Evolutionary conservation across 2,113 vertebrate species (phyloP).

Genomic region (Columbina picui): DNA sequence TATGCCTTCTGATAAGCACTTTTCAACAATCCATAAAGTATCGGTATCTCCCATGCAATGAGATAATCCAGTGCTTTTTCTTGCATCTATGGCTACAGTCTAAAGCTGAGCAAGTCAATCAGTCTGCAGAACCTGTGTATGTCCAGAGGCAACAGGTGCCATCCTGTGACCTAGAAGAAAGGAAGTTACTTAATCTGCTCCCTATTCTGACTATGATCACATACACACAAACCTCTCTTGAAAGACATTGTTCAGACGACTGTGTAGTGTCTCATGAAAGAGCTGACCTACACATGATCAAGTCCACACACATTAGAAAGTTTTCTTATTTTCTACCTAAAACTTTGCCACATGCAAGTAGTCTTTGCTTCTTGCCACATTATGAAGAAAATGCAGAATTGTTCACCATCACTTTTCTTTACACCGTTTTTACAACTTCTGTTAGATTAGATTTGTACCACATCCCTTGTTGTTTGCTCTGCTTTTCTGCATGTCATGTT

Average conservation of each 20-base stretch:
- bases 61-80: not conserved
- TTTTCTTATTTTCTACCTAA: not conserved
- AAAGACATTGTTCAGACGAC: not conserved
- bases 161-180: not conserved
- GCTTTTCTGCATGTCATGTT: not conserved
- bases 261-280: not conserved
- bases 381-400: not conserved
- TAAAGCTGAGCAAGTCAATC: not conserved
- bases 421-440: not conserved
- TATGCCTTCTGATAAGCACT: not conserved
- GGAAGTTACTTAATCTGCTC: not conserved
- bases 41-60: not conserved
- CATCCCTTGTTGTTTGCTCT: not conserved
- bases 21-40: not conserved
- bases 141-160: not conserved
- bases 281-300: not conserved
- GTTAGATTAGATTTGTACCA: not conserved
- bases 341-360: not conserved
- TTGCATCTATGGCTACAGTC: not conserved
- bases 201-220: not conserved
- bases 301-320: fast-evolving
- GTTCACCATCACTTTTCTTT: not conserved
- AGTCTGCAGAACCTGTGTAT: not conserved
- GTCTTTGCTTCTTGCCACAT: not conserved
- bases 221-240: not conserved